Percentiles rank a stretch among this genome's conserved stretches.
These are phyloP conservation scores for Eupithecia subumbrata DNA, from an alignment of 2,888 invertebrate species.

Conservation along the genomic window DNA sequence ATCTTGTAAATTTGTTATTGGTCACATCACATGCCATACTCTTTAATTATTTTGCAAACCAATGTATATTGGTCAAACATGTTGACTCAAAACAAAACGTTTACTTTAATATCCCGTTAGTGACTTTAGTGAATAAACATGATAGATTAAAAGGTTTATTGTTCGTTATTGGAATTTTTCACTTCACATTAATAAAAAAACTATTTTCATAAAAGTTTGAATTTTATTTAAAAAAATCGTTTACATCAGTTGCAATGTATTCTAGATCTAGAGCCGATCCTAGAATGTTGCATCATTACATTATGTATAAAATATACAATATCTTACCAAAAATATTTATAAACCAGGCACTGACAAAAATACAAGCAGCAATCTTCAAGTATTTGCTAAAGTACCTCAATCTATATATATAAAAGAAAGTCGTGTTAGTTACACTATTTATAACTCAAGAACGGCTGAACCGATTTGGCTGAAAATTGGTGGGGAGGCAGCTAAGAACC, in stretches of 20 bases:
- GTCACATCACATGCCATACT: too few species aligned
- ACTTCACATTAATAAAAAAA: background rate
- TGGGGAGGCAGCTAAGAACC: too few species aligned
- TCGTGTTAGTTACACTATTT: too few species aligned
- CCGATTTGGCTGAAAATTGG: too few species aligned
- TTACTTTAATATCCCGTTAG: too few species aligned
- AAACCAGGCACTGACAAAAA: constrained; percentile 39
- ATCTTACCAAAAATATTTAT: constrained; percentile 35
- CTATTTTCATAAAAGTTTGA: constrained; percentile 1
- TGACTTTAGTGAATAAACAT: too few species aligned
- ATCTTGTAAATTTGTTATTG: too few species aligned
- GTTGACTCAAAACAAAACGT: too few species aligned
- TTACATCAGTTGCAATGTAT: constrained; percentile 4
- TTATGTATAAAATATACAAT: constrained; percentile 34
- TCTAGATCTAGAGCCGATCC: constrained; percentile 20
- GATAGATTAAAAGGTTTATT: background rate
- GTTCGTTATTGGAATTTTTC: background rate
- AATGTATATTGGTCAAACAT: too few species aligned
- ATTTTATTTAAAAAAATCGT: constrained; percentile 25
- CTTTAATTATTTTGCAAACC: too few species aligned
- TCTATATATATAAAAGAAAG: too few species aligned
- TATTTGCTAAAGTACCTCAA: background rate
- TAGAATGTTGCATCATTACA: constrained; percentile 41
- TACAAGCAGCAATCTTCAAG: constrained; percentile 23
- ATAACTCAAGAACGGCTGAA: too few species aligned